Conservation (phyloP, 2,797 vertebrate genomes). For the Cephalopachus bancanus region DNA sequence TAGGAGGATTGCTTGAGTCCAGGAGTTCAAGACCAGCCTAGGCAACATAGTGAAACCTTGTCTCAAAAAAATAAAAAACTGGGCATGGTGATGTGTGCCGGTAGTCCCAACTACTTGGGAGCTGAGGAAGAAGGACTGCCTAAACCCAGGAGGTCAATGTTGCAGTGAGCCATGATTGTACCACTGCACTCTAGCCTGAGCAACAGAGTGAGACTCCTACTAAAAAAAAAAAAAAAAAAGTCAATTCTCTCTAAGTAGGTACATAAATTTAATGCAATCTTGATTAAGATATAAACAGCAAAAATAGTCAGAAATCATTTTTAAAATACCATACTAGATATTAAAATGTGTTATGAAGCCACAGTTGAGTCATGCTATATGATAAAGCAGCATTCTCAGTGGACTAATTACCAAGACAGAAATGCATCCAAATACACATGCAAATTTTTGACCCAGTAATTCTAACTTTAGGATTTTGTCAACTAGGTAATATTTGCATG, state of each 20-base stretch:
- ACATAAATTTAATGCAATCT: background rate
- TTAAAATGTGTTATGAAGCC: slow-evolving; percentile 19
- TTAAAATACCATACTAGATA: background rate
- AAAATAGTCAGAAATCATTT: background rate
- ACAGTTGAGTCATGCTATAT: background rate
- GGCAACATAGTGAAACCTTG: no score
- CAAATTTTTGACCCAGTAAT: background rate
- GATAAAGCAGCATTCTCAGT: background rate
- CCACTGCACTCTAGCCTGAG: no score
- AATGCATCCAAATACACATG: background rate
- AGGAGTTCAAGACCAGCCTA: no score
- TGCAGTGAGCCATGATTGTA: no score
- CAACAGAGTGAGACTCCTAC: no score
- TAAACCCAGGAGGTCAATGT: no score
- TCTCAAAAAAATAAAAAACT: no score
- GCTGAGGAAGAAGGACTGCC: no score
- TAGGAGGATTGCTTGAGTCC: no score
- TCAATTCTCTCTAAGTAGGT: background rate
- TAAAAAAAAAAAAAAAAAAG: background rate
- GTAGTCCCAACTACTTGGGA: no score
- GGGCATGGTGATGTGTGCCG: no score
- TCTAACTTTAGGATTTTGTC: slow-evolving; percentile 9
- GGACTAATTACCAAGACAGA: background rate
- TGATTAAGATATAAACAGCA: background rate
- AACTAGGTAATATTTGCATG: background rate